These are phyloP conservation scores for Pemphredon lugubris DNA, from an alignment of 2,888 invertebrate genomes.

Conservation along the genomic window DNA sequence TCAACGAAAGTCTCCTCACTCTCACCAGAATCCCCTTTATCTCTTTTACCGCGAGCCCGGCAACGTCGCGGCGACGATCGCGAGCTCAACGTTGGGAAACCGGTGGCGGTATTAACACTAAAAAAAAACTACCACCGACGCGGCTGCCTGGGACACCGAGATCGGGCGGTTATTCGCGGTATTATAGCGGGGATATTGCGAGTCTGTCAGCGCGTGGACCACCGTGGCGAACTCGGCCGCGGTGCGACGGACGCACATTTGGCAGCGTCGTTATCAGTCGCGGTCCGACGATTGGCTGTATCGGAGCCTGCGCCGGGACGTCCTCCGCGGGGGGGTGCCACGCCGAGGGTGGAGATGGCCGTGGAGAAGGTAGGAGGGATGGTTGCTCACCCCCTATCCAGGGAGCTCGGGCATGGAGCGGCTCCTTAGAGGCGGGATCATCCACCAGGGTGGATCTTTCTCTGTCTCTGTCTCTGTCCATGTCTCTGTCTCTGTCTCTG, in stretches of 20 bases:
- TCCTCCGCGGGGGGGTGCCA: constrained; percentile 45
- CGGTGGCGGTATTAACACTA: no score
- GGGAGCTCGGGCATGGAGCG: constrained; percentile 58
- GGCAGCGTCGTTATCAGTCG: constrained; percentile 80
- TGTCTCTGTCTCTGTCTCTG: constrained; percentile 1
- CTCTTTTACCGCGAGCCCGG: no score
- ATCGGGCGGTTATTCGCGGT: constrained; percentile 10
- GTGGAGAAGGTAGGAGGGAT: constrained; percentile 41
- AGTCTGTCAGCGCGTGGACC: constrained; percentile 76
- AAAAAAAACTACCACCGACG: no score
- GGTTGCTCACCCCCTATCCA: constrained; percentile 50
- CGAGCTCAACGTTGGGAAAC: no score
- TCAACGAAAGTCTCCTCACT: no score
- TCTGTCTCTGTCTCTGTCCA: constrained; percentile 16
- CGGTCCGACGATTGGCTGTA: constrained; percentile 80
- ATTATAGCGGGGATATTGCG: constrained; percentile 53
- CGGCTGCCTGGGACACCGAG: neutral
- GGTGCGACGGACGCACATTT: constrained; percentile 77
- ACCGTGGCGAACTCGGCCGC: constrained; percentile 70
- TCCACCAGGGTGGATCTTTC: constrained; percentile 73
- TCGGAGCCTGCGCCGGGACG: constrained; percentile 80
- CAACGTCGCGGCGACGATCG: no score
- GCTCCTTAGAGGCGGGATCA: constrained; percentile 80
- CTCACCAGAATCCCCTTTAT: no score
- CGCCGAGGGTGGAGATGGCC: constrained; percentile 47